Evolutionary conservation across 2,888 invertebrate species (phyloP).

Genomic region (Acanthopleura granulata): DNA sequence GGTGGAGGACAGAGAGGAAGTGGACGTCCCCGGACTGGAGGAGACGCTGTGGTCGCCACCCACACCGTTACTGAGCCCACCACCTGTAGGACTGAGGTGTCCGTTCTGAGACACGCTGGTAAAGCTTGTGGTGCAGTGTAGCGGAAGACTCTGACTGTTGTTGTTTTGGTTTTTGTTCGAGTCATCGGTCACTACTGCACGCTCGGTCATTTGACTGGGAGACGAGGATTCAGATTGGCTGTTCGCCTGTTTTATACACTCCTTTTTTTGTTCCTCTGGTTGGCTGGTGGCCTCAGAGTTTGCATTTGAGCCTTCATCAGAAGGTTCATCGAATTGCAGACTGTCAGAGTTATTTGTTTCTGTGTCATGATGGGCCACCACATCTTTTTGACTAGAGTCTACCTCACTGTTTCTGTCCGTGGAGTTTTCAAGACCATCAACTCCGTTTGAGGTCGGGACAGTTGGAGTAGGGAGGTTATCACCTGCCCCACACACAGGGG

Average conservation of each 20-base stretch:
- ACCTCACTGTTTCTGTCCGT: background rate
- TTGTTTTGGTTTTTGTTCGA: constrained; percentile 1
- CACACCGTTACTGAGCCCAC: constrained; percentile 5
- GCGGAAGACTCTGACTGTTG: background rate
- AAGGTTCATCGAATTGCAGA: background rate
- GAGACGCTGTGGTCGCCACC: constrained; percentile 16
- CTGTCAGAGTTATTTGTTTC: background rate
- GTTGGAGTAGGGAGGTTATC: background rate
- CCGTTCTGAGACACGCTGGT: background rate
- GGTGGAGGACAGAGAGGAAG: constrained; percentile 9
- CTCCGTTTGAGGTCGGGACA: background rate
- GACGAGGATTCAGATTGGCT: background rate
- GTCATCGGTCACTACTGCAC: background rate
- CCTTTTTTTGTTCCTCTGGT: background rate
- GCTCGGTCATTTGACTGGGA: background rate
- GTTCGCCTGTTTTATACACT: background rate
- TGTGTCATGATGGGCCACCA: background rate
- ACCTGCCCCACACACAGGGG: background rate
- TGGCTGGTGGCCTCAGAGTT: background rate
- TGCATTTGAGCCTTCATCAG: background rate
- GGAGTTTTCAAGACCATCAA: background rate
- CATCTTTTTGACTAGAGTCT: background rate
- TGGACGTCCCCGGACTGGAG: constrained; percentile 7
- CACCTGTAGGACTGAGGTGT: background rate
- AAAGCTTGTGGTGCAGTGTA: background rate